Percentiles rank a stretch among this genome's conserved stretches.
phyloP scores from a whole-genome alignment of 2,113 vertebrate genomes.

The Seriola quinqueradiata region DNA sequence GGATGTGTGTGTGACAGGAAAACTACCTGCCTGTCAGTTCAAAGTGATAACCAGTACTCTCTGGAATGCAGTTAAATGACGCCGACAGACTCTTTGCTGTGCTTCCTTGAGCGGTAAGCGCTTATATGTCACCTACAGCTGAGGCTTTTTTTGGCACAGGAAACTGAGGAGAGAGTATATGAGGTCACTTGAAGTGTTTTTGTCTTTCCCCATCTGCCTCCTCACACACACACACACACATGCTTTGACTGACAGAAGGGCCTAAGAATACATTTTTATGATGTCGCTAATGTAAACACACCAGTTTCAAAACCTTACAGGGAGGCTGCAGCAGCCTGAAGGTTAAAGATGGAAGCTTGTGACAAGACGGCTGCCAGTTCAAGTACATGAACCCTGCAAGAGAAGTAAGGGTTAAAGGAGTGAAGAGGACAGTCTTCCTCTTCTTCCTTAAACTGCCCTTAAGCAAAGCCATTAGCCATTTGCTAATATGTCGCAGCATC shows the following conservation, averaged over 20 bases:
- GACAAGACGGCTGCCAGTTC: slow-evolving; percentile 11
- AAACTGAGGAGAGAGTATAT: slow-evolving; percentile 10
- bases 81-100: slow-evolving; percentile 4
- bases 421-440: background rate
- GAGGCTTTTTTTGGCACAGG: slow-evolving; percentile 49
- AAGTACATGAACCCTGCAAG: slow-evolving; percentile 5
- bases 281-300: slow-evolving; percentile 53
- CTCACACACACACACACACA: slow-evolving; percentile 17
- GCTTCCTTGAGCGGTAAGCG: slow-evolving; percentile 15
- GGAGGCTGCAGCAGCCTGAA: slow-evolving; percentile 2
- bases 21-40: slow-evolving; percentile 26
- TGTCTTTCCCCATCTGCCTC: slow-evolving; percentile 11
- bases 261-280: slow-evolving; percentile 61
- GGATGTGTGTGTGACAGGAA: slow-evolving; percentile 13
- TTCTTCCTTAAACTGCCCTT: slow-evolving; percentile 2
- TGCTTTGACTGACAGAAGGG: slow-evolving; percentile 20
- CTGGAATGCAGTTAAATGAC: slow-evolving; percentile 28
- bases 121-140: slow-evolving; percentile 66
- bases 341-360: slow-evolving; percentile 39
- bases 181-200: slow-evolving; percentile 58
- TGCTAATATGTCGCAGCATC: slow-evolving; percentile 13
- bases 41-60: slow-evolving; percentile 32
- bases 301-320: slow-evolving; percentile 23
- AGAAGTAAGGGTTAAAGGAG: slow-evolving; percentile 14
- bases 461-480: slow-evolving; percentile 11